Conservation (phyloP, 2,888 invertebrate genomes). For the Allophyes oxyacanthae region DNA sequence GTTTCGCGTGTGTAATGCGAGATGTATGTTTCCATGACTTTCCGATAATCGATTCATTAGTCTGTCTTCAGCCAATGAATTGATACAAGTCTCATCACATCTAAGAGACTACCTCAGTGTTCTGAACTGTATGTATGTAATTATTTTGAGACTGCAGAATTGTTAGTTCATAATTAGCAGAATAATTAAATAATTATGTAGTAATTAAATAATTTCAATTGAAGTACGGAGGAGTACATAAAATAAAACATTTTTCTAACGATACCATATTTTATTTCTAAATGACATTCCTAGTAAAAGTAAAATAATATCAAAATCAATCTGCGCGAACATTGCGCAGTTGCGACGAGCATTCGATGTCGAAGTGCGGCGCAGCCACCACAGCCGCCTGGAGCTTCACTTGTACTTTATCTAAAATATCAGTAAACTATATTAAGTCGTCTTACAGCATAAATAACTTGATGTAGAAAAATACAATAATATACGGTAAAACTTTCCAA, state of each 20-base stretch:
- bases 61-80: slow-evolving; percentile 57
- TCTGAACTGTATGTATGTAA: slow-evolving; percentile 82
- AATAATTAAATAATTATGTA: slow-evolving; percentile 81
- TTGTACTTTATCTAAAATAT: slow-evolving; percentile 74
- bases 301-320: slow-evolving; percentile 42
- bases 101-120: slow-evolving; percentile 83
- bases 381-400: slow-evolving; percentile 79
- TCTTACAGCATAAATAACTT: neutral
- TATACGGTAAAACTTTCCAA: too few species aligned
- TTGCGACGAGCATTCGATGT: slow-evolving; percentile 71
- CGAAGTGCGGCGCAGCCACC: slow-evolving; percentile 76
- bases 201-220: slow-evolving; percentile 81
- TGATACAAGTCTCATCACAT: slow-evolving; percentile 70
- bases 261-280: slow-evolving; percentile 68
- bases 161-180: slow-evolving; percentile 87
- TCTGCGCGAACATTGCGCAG: slow-evolving; percentile 73
- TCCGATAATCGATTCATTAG: slow-evolving; percentile 61
- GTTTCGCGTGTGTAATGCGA: slow-evolving; percentile 60
- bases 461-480: too few species aligned
- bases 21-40: slow-evolving; percentile 67
- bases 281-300: slow-evolving; percentile 2
- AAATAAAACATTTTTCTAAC: slow-evolving; percentile 84
- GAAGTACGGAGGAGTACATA: slow-evolving; percentile 85
- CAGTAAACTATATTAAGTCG: neutral
- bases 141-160: slow-evolving; percentile 88